Evolutionary conservation across 2,113 vertebrate genomes (phyloP).

Genomic region (Polyodon spathula): DNA sequence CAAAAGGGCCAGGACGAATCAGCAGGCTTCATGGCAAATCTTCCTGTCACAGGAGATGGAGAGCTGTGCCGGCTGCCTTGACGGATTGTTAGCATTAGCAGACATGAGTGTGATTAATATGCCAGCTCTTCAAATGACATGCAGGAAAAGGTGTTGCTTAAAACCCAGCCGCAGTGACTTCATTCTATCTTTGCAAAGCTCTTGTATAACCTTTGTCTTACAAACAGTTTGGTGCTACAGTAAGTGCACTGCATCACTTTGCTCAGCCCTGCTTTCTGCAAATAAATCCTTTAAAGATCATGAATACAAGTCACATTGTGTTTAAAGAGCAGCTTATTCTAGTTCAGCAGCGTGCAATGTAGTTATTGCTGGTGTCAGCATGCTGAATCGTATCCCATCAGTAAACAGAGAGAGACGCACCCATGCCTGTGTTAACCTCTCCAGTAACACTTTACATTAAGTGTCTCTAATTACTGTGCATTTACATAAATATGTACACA

Average conservation of each 20-base stretch:
- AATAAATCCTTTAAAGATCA: slow-evolving; percentile 46
- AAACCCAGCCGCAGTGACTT: slow-evolving; percentile 53
- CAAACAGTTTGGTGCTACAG: slow-evolving; percentile 31
- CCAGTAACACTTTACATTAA: too few species aligned
- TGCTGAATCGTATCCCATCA: too few species aligned
- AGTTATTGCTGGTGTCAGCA: too few species aligned
- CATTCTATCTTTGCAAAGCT: slow-evolving; percentile 47
- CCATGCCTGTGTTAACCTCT: too few species aligned
- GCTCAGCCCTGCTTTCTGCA: slow-evolving; percentile 45
- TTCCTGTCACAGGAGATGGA: slow-evolving; percentile 71
- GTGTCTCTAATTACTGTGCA: too few species aligned
- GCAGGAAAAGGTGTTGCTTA: slow-evolving; percentile 54
- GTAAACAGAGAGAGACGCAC: too few species aligned
- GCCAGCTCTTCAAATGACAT: slow-evolving; percentile 63
- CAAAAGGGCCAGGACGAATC: slow-evolving; percentile 60
- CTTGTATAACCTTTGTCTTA: slow-evolving; percentile 38
- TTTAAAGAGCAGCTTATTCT: too few species aligned
- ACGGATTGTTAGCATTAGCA: slow-evolving; percentile 83
- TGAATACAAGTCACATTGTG: too few species aligned
- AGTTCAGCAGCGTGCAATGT: too few species aligned
- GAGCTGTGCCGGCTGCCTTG: slow-evolving; percentile 60
- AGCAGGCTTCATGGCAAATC: slow-evolving; percentile 66
- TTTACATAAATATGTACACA: too few species aligned
- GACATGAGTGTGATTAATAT: slow-evolving; percentile 89
- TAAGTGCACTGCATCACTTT: slow-evolving; percentile 49